Base-by-base conservation (phyloP, 1,140 invertebrate species). In the Popillia japonica region DNA sequence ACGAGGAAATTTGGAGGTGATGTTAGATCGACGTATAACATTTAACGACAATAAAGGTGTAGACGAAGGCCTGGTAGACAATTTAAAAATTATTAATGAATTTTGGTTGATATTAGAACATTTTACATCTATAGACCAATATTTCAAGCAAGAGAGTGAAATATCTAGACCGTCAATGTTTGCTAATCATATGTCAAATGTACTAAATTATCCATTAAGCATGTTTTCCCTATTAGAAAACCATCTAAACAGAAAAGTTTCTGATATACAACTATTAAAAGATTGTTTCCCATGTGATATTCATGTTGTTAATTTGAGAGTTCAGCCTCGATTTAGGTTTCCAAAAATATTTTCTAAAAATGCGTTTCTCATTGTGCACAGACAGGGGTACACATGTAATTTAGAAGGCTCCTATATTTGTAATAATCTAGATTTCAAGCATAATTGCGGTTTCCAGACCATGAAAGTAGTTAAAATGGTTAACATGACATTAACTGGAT, bases 21-120 rank as follows among this genome's bases (percentile, higher is more conserved):
- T n/a, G n/a, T n/a, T n/a, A n/a, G n/a, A n/a, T n/a, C n/a, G n/a
- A n/a, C n/a, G 95, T 74, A 94, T 95, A 0, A 85, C 94, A 0
- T 95, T 94, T 83, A 95, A 97, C 82, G 96, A 98, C 82, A 92
- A 93, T 2, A 87, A 96, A 23, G 96, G 96, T 0, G 93, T 97
- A 90, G 93, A 94, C 3, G 95, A 98, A 85, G 96, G 96, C n/a
- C 90, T 98, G 0, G 90, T 95, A 0, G 96, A 98, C 83, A 97
- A 95, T 84, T 90, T 92, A 22, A 87, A 89, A 74, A 96, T 95
- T 0, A 87, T 92, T 0, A 92, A 94, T 68, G 93, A 93, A 80
- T 96, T 96, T 84, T 95, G 93, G 90, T 83, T 98, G 10, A 84
- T 96, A 0, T 83, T 97, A 0, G 96, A 98, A 86, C 90, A 92